Base-by-base conservation (phyloP, 2,888 invertebrate genomes). In the Hemithea aestivaria region DNA sequence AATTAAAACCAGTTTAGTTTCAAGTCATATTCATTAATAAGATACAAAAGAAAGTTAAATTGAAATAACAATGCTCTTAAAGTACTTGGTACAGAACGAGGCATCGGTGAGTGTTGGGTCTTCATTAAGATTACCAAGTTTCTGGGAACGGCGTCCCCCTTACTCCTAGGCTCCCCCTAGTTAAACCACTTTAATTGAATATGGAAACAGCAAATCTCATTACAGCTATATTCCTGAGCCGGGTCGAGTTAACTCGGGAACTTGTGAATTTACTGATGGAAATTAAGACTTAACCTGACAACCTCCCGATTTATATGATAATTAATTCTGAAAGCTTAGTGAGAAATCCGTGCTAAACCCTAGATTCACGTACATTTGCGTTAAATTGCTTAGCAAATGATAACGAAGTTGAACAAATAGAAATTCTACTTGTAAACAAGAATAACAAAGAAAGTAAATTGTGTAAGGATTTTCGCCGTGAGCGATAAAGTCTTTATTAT, bases 121-220 rank as follows among this genome's bases (percentile, higher is more conserved):
- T 51, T 53, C 36, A 49, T 52, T 45, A 45, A 41, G 45, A 41
- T 48, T 46, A 55, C 24, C 31, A 48, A 50, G 53, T 56, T 56
- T 40, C 49, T 24, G 45, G 30, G 27, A 16, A 5, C 16, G 16
- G 48, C 45, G 35, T 39, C 23, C 20, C 27, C 26, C 38, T 40
- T 40, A 31, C 26, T 38, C 42, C 40, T 31, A 48, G 36, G 32
- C 40, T 35, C 27, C 28, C 25, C 21, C 25, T 25, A 45, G 32
- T 32, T 37, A 37, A 29, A 31, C 23, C 53, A 49, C 56, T 52
- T 52, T 58, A 51, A 66, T 59, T 63, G 53, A 63, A 65, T 62
- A 63, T 52, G 44, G 36, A 41, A 42, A 35, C 45, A 39, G 38
- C 37, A 54, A 62, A 64, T 56, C 52, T 58, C 46, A 48, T 58